Base-by-base conservation (phyloP, 2,113 vertebrate species). In the Rhegmatorhina hoffmannsi region DNA sequence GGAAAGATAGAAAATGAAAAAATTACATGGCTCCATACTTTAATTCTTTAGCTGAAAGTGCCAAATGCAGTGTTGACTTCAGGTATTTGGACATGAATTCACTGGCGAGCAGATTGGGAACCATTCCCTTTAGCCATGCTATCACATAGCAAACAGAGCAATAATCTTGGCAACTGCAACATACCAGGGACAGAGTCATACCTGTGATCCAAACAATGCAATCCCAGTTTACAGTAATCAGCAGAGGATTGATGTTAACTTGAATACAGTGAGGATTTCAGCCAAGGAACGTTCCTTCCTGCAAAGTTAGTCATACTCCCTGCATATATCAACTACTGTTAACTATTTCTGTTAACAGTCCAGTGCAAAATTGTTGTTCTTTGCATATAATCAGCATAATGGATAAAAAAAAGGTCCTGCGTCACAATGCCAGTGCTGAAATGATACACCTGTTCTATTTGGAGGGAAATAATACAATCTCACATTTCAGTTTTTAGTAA, bases 201-300 rank as follows among this genome's bases (percentile, higher is more conserved):
- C 24, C 31, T 66, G 55, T 64, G 46, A 80, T 40, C 9, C 1
- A 4, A 56, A n/a, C 0, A 0, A 8, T 25, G 8, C 7, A 47
- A 36, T 58, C 4, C n/a, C 20, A 25, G 12, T 36, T 55, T 53
- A 80, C 19, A 69, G 55, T 20, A 53, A 6, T 28, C 3, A 0
- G 9, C 28, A 34, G 6, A 12, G 17, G 4, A 17, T 63, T 76
- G 36, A 16, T 5, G 2, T n/a, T 44, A 43, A 60, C 20, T 59
- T 58, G 11, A 28, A 36, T 7, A 31, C 4, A 10, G 31, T 34
- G 21, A 63, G 44, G 25, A 56, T 73, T 76, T 79, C 67, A 76
- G 36, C 7, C 25, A 40, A 31, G 16, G 38, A 6, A 29, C 0
- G 0, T 33, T 87, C 21, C 31, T 11, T 89, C 81, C 58, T 56